phyloP scores from a whole-genome alignment of 2,888 invertebrate genomes.

The Drosophila eohydei region DNA sequence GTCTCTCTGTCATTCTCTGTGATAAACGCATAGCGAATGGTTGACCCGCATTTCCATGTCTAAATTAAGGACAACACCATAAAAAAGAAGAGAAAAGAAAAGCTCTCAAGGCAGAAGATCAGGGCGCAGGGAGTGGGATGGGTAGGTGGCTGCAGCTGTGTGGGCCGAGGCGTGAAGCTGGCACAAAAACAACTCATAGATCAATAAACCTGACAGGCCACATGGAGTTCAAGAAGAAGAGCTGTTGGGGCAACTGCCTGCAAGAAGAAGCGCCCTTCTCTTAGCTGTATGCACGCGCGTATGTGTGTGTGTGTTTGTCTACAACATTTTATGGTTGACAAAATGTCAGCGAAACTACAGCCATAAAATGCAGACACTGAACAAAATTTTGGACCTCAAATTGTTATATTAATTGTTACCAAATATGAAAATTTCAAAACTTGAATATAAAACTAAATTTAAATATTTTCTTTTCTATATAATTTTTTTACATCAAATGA shows the following conservation, averaged over 20 bases:
- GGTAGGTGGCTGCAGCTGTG: conserved; percentile 33
- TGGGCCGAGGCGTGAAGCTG: conserved; percentile 66
- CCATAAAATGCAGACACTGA: conserved; percentile 2
- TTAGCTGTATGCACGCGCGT: conserved; percentile 2
- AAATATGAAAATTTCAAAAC: no score
- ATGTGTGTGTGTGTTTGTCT: conserved; percentile 21
- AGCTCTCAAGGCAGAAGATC: conserved; percentile 44
- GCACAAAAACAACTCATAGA: conserved; percentile 60
- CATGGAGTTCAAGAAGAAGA: conserved; percentile 16
- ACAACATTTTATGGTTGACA: conserved; percentile 66
- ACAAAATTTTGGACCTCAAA: background rate
- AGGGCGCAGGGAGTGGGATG: background rate
- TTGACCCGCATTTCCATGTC: conserved; percentile 75
- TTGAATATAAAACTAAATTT: no score
- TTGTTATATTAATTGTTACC: no score
- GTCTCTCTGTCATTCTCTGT: conserved; percentile 15
- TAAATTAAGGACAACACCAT: conserved; percentile 78
- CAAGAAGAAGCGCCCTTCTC: conserved; percentile 65
- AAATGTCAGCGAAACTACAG: conserved; percentile 65
- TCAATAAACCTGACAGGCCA: conserved; percentile 71
- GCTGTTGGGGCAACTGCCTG: conserved; percentile 16
- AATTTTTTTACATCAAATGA: no score
- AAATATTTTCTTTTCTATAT: no score
- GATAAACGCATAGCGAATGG: conserved; percentile 30
- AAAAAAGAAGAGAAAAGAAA: conserved; percentile 53